Evolutionary conservation across 2,797 vertebrate genomes (phyloP).

Genomic region (Champsocephalus esox): DNA sequence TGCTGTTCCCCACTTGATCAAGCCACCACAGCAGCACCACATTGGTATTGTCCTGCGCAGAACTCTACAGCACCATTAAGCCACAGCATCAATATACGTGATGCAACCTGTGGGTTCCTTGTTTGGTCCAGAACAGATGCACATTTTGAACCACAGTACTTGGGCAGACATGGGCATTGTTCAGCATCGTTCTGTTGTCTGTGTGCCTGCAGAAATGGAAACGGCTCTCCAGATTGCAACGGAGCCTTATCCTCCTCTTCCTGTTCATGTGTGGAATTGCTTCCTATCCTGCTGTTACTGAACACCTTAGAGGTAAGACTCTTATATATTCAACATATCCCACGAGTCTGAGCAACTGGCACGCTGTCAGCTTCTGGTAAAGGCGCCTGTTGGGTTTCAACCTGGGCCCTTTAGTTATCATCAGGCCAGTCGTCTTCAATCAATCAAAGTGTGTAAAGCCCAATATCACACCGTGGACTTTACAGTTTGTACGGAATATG

Average conservation of each 20-base stretch:
- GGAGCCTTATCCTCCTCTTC: conserved; percentile 85
- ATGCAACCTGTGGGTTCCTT: background rate
- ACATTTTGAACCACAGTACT: background rate
- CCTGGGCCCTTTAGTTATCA: background rate
- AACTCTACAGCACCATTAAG: no score
- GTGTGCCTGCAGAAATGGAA: conserved; percentile 91
- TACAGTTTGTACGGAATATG: no score
- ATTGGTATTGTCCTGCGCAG: no score
- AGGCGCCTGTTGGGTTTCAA: background rate
- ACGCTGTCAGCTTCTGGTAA: background rate
- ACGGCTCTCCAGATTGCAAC: conserved; percentile 93
- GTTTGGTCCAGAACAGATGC: background rate
- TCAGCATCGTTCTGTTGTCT: background rate
- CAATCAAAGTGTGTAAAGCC: no score
- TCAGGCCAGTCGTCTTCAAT: no score
- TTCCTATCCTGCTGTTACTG: conserved; percentile 82
- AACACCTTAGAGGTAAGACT: conserved; percentile 86
- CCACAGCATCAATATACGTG: no score
- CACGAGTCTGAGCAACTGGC: background rate
- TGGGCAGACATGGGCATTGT: background rate
- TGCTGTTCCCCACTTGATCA: no score
- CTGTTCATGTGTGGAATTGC: conserved; percentile 86
- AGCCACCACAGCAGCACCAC: no score
- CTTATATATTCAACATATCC: background rate
- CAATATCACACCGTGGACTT: no score